Conservation (phyloP, 2,113 vertebrate species). For the Coracopsis vasa region DNA sequence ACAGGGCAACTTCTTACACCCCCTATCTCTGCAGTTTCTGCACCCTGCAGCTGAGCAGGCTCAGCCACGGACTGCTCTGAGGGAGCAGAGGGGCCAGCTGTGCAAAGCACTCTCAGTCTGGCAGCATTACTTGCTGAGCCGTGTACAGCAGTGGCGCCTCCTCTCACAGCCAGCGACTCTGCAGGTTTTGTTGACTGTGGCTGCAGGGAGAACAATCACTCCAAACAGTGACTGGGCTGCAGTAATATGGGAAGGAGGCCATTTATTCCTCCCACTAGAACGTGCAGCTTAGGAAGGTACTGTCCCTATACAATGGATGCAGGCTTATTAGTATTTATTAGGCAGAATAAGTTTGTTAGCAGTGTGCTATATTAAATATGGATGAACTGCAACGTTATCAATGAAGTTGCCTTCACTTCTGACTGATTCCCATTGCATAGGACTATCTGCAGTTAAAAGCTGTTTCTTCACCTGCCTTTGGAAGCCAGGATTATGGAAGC, state of each 20-base stretch:
- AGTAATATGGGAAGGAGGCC: neutral
- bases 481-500: neutral
- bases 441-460: neutral
- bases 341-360: neutral
- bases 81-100: neutral
- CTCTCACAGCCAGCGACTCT: neutral
- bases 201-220: neutral
- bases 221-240: neutral
- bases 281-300: neutral
- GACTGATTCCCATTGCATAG: neutral
- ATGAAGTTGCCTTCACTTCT: neutral
- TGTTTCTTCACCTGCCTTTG: neutral
- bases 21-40: neutral
- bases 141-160: neutral
- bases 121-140: neutral
- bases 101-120: accelerated
- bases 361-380: neutral
- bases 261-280: neutral
- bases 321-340: neutral
- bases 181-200: neutral
- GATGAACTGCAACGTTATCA: neutral
- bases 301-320: too few relatives aligned
- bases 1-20: neutral
- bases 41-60: neutral
- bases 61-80: neutral